phyloP scores from a whole-genome alignment of 2,113 vertebrate species.

The Gymnobelideus leadbeateri region DNA sequence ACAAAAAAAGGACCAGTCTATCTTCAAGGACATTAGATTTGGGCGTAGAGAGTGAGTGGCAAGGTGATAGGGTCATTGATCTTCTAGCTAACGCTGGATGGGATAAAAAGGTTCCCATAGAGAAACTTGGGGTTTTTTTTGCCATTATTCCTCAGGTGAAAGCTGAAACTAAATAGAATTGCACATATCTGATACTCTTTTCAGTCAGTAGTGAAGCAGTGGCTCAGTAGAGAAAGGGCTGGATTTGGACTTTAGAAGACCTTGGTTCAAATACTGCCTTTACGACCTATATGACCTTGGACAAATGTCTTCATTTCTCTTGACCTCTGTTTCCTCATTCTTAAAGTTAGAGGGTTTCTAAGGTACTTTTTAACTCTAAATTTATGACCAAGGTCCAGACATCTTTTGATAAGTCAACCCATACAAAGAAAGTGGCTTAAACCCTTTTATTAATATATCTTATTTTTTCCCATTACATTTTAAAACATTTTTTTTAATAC shows the following conservation, averaged over 20 bases:
- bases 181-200: background rate
- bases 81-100: background rate
- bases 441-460: background rate
- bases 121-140: background rate
- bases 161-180: background rate
- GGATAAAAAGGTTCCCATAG: background rate
- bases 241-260: background rate
- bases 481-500: too few relatives aligned
- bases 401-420: background rate
- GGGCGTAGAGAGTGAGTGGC: background rate
- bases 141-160: background rate
- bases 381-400: background rate
- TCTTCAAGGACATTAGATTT: background rate
- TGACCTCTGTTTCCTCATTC: background rate
- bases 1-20: background rate
- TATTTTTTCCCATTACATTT: too few relatives aligned
- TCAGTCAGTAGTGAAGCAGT: background rate
- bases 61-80: background rate
- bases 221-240: background rate
- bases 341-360: background rate
- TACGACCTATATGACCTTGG: background rate
- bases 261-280: background rate
- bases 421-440: background rate
- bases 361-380: background rate
- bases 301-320: background rate